Conservation (phyloP, 2,888 invertebrate genomes). For the Lymantria dispar region DNA sequence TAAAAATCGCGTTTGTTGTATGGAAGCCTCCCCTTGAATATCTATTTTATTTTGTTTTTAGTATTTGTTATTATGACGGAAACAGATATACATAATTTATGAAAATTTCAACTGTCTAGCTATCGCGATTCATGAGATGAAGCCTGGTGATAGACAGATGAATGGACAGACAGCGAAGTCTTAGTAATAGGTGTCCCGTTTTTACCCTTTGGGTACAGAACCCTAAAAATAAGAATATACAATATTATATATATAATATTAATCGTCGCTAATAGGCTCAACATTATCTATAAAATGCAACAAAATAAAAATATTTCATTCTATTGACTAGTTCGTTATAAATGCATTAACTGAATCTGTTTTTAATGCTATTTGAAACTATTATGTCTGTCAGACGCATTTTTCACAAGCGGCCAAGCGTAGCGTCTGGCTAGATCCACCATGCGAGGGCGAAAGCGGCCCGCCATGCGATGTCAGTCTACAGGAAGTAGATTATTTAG, state of each 20-base stretch:
- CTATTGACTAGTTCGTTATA: conserved; percentile 11
- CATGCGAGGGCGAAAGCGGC: conserved; percentile 47
- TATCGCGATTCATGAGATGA: too few relatives aligned
- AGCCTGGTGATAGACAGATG: too few relatives aligned
- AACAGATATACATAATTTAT: too few relatives aligned
- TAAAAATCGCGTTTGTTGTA: too few relatives aligned
- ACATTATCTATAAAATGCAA: not conserved
- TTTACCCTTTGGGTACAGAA: too few relatives aligned
- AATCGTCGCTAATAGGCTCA: not conserved
- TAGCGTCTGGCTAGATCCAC: conserved; percentile 53
- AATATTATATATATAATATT: not conserved
- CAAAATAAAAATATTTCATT: not conserved
- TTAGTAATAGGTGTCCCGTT: too few relatives aligned
- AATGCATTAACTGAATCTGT: conserved; percentile 16
- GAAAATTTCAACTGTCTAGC: too few relatives aligned
- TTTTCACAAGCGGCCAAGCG: conserved; percentile 73
- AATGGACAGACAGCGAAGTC: too few relatives aligned
- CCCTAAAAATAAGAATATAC: not conserved
- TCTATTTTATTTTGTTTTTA: too few relatives aligned
- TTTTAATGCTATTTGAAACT: conserved; percentile 29
- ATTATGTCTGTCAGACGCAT: conserved; percentile 50
- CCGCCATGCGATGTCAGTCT: conserved; percentile 22
- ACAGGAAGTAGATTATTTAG: conserved; percentile 38
- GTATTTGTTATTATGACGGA: too few relatives aligned
- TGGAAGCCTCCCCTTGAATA: too few relatives aligned